These are phyloP conservation scores for Phrynocephalus versicolor DNA, from an alignment of 2,113 vertebrate genomes.

Conservation along the genomic window DNA sequence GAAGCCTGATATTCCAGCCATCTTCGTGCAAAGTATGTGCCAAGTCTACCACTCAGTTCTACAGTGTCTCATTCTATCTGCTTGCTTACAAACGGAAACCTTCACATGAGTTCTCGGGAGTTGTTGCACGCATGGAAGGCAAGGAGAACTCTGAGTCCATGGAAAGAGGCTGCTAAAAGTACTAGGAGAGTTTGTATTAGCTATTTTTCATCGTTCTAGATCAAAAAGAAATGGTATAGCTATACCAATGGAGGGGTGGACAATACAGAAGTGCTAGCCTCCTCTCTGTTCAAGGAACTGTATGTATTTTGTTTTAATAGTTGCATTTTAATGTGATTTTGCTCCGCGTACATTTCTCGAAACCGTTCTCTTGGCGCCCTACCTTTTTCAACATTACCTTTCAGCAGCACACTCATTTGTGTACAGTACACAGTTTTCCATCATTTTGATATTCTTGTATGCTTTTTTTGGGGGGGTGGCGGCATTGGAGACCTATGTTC, in stretches of 20 bases:
- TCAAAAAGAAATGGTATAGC: background rate
- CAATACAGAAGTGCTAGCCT: too few relatives aligned
- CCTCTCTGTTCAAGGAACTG: background rate
- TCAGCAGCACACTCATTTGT: too few relatives aligned
- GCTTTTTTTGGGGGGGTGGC: too few relatives aligned
- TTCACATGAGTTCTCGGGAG: background rate
- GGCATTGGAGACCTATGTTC: too few relatives aligned
- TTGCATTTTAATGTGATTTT: too few relatives aligned
- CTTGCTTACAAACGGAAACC: background rate
- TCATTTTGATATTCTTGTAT: too few relatives aligned
- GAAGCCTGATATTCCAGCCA: background rate
- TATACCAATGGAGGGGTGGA: background rate
- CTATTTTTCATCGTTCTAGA: background rate
- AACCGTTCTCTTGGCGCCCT: too few relatives aligned
- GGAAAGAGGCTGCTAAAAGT: too few relatives aligned
- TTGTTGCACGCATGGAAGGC: background rate
- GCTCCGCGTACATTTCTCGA: too few relatives aligned
- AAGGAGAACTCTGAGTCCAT: background rate
- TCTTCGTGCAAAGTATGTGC: background rate
- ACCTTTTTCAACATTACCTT: too few relatives aligned
- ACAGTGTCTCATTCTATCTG: background rate
- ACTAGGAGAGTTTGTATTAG: background rate
- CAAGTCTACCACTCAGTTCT: background rate
- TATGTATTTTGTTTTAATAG: background rate
- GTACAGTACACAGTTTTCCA: too few relatives aligned